A percentile compares a stretch with the other conserved stretches of the same genome.
phyloP scores from a whole-genome alignment of 2,888 invertebrate genomes.

The Lamproptera curius region DNA sequence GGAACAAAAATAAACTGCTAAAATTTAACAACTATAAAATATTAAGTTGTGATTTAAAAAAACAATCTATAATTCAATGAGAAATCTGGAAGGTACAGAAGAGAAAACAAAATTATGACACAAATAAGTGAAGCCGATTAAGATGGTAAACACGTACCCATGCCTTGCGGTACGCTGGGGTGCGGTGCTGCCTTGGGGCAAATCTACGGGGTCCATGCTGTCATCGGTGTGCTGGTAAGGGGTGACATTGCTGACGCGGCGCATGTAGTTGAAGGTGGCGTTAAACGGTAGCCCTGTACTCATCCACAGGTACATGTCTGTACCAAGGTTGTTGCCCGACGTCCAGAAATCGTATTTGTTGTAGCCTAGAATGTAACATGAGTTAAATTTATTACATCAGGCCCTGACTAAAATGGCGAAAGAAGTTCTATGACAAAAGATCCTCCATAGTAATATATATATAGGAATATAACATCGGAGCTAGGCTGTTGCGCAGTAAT shows the following conservation, averaged over 20 bases:
- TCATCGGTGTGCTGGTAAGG: constrained; percentile 75
- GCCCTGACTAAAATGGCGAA: background rate
- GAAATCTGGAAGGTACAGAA: too few species aligned
- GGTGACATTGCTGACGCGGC: constrained; percentile 72
- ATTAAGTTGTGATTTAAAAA: too few species aligned
- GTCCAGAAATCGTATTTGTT: constrained; percentile 93
- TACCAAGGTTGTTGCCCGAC: constrained; percentile 91
- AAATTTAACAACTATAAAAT: too few species aligned
- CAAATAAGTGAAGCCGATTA: too few species aligned
- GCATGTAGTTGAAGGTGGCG: constrained; percentile 91
- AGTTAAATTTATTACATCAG: too few species aligned
- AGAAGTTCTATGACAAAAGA: background rate
- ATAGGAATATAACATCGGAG: too few species aligned
- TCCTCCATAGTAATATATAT: background rate
- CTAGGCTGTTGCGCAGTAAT: too few species aligned
- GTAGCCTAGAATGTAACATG: constrained; percentile 81
- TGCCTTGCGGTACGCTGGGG: constrained; percentile 88
- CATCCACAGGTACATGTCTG: constrained; percentile 94
- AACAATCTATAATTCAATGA: too few species aligned
- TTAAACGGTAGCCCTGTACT: constrained; percentile 92
- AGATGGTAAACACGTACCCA: constrained; percentile 77
- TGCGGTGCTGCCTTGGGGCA: constrained; percentile 85
- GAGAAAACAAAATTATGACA: too few species aligned
- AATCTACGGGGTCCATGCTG: constrained; percentile 80
- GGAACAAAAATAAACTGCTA: too few species aligned